These are phyloP conservation scores for Dascillus cervinus DNA, from an alignment of 2,888 invertebrate species.

Conservation along the genomic window DNA sequence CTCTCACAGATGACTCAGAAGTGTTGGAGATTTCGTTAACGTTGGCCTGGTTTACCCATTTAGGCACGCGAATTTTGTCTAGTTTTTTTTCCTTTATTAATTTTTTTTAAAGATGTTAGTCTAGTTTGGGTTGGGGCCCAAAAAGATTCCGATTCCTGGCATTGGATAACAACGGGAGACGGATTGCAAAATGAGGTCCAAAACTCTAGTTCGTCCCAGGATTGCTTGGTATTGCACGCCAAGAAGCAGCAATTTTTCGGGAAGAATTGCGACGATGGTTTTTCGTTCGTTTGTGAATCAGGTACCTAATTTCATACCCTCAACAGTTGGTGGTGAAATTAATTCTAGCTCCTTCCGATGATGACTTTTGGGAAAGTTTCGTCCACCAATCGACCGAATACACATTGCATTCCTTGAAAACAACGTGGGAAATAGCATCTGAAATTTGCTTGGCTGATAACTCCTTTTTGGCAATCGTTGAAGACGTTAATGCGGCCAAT, in stretches of 20 bases:
- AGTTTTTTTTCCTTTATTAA: background rate
- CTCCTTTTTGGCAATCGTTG: constrained; percentile 1
- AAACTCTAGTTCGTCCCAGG: background rate
- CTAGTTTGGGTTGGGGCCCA: constrained; percentile 1
- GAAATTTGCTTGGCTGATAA: constrained; percentile 1
- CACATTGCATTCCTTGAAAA: constrained; percentile 1
- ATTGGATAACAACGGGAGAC: constrained; percentile 2
- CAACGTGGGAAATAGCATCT: constrained; percentile 3
- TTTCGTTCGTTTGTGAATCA: constrained; percentile 3
- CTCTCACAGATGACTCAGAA: background rate
- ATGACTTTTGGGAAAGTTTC: constrained; percentile 4
- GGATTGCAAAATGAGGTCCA: background rate
- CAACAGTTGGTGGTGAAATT: no score
- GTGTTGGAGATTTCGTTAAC: background rate
- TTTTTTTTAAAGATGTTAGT: constrained; percentile 1
- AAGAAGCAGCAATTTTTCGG: background rate
- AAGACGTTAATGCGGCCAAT: background rate
- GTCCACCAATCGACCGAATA: constrained; percentile 1
- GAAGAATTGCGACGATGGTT: constrained; percentile 1
- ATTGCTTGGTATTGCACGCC: constrained; percentile 1
- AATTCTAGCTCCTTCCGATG: background rate
- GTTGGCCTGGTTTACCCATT: constrained; percentile 1
- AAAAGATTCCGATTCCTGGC: background rate
- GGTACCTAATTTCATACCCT: no score
- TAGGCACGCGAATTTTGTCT: background rate